Conservation (phyloP, 2,888 invertebrate genomes). For the Drosophila leonis region DNA sequence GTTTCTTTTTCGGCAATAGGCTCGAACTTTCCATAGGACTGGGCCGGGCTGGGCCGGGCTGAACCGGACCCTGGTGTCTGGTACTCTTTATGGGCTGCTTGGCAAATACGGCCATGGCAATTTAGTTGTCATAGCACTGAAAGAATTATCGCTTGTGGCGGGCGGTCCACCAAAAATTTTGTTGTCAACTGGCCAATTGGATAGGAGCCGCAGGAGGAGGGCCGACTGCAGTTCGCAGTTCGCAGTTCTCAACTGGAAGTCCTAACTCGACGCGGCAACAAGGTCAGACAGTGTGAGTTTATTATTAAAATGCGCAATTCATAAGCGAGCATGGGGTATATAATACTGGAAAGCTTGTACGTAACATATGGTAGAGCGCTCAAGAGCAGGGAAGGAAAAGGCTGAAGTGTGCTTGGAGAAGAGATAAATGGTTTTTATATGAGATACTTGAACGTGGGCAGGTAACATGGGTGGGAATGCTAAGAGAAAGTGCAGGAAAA, state of each 20-base stretch:
- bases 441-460: neutral
- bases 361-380: neutral
- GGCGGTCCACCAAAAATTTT: slow-evolving; percentile 82
- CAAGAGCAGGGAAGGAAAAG: neutral
- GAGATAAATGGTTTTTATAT: neutral
- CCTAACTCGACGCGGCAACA: slow-evolving; percentile 37
- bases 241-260: slow-evolving; percentile 11
- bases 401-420: neutral
- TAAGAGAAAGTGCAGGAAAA: too few species aligned
- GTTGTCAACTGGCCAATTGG: slow-evolving; percentile 83
- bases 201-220: neutral
- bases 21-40: slow-evolving; percentile 37
- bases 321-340: slow-evolving; percentile 41
- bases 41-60: neutral
- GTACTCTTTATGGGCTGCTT: slow-evolving; percentile 38
- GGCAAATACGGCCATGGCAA: slow-evolving; percentile 81
- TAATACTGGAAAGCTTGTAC: neutral
- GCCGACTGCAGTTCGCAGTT: slow-evolving; percentile 8
- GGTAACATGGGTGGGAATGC: too few species aligned
- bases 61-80: slow-evolving; percentile 30
- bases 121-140: slow-evolving; percentile 84
- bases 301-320: slow-evolving; percentile 54
- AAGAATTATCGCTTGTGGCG: slow-evolving; percentile 85
- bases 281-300: slow-evolving; percentile 68
- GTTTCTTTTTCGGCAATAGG: slow-evolving; percentile 59